Evolutionary conservation across 2,888 invertebrate species (phyloP).

Genomic region (Callosobruchus maculatus): DNA sequence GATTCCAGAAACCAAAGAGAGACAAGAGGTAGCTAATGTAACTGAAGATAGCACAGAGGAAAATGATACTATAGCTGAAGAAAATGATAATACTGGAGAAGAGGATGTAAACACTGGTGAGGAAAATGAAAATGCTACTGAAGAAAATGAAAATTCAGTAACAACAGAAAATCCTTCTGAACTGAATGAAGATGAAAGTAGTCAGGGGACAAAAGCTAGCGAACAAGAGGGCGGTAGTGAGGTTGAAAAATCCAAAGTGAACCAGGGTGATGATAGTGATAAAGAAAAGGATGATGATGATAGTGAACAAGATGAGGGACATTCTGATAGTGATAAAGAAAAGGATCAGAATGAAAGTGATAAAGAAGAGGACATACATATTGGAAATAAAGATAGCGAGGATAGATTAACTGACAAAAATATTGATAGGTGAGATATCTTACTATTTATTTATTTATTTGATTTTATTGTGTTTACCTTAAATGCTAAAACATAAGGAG

Average conservation of each 20-base stretch:
- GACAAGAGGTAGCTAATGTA: slow-evolving; percentile 3
- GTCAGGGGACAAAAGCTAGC: slow-evolving; percentile 23
- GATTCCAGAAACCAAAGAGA: slow-evolving; percentile 10
- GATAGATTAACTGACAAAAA: not conserved
- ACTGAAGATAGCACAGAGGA: slow-evolving; percentile 12
- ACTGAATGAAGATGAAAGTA: slow-evolving; percentile 22
- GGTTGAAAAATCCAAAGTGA: slow-evolving; percentile 16
- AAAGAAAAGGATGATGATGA: slow-evolving; percentile 13
- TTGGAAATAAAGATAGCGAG: slow-evolving; percentile 15
- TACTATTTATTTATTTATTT: no score
- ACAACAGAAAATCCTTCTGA: slow-evolving; percentile 13
- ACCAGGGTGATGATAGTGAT: slow-evolving; percentile 11
- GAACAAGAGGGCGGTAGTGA: slow-evolving; percentile 17
- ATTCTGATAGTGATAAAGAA: slow-evolving; percentile 1
- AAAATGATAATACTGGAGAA: slow-evolving; percentile 1
- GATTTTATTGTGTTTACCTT: no score
- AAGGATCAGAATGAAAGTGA: slow-evolving; percentile 24
- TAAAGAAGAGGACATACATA: slow-evolving; percentile 16
- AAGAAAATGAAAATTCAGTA: slow-evolving; percentile 8
- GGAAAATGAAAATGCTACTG: slow-evolving; percentile 7
- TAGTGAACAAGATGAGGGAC: slow-evolving; percentile 8
- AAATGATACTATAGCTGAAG: slow-evolving; percentile 10
- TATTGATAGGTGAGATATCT: not conserved
- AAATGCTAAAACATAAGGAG: no score
- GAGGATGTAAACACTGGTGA: slow-evolving; percentile 22